Conservation (phyloP, 1,140 invertebrate species). For the Orchestia grillus region DNA sequence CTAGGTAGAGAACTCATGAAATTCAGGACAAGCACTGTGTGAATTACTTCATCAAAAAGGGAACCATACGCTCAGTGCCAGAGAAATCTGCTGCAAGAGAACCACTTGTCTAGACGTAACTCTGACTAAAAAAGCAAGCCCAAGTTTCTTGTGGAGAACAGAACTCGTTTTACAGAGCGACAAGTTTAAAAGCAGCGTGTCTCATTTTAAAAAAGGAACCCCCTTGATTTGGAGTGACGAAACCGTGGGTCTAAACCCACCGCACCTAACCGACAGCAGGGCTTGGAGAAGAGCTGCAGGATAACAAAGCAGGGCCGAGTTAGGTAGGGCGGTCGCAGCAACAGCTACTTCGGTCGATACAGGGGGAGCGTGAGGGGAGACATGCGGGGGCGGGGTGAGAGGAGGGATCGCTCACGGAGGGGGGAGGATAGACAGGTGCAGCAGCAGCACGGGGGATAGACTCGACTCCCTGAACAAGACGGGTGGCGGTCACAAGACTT, state of each 20-base stretch:
- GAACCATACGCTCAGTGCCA: background rate
- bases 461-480: background rate
- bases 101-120: too few relatives aligned
- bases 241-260: background rate
- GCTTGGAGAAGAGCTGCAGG: background rate
- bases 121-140: background rate
- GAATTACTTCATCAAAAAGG: too few relatives aligned
- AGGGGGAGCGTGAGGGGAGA: background rate
- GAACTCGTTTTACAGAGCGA: background rate
- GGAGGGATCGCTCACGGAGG: background rate
- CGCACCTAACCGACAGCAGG: too few relatives aligned
- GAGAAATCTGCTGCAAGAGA: too few relatives aligned
- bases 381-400: background rate
- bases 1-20: too few relatives aligned
- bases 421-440: background rate
- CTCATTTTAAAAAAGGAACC: background rate
- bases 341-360: background rate
- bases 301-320: background rate
- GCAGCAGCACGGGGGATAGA: background rate
- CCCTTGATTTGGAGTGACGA: background rate
- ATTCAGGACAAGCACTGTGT: too few relatives aligned
- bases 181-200: background rate
- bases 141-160: background rate
- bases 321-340: background rate
- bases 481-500: background rate